Conservation (phyloP, 2,797 vertebrate species). For the Gorsachius magnificus region DNA sequence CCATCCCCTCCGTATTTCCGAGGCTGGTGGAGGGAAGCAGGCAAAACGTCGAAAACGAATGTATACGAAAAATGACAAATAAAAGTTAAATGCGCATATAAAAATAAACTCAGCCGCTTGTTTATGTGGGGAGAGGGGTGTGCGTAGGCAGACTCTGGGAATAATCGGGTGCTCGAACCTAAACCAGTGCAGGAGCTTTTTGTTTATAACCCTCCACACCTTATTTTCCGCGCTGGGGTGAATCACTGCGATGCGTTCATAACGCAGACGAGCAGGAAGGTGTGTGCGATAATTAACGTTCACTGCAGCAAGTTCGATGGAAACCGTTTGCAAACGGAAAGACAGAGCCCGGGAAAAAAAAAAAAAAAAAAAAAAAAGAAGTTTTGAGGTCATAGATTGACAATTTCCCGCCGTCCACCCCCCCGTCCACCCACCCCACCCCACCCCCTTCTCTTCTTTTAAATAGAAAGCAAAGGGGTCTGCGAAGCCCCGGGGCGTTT, state of each 20-base stretch:
- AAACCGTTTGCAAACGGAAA: neutral
- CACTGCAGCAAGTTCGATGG: neutral
- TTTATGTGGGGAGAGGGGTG: neutral
- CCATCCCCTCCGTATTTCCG: neutral
- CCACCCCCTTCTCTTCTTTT: rapidly evolving
- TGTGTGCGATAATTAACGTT: neutral
- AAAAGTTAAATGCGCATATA: neutral
- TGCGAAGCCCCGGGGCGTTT: neutral
- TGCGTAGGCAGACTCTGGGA: neutral
- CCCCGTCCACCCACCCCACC: too few species aligned
- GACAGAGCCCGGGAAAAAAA: neutral
- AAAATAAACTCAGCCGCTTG: neutral
- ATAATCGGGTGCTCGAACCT: neutral
- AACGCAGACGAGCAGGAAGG: neutral
- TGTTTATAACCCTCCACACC: neutral
- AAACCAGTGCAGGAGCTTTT: neutral
- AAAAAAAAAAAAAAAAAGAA: too few species aligned
- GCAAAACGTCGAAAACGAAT: neutral
- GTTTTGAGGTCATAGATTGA: rapidly evolving
- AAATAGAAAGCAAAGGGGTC: neutral
- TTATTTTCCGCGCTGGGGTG: neutral
- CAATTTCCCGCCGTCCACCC: neutral
- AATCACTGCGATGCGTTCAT: neutral
- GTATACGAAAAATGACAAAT: neutral
- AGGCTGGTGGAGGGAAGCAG: neutral